Evolutionary conservation across 2,888 invertebrate species (phyloP).

Genomic region (Carterocephalus palaemon): DNA sequence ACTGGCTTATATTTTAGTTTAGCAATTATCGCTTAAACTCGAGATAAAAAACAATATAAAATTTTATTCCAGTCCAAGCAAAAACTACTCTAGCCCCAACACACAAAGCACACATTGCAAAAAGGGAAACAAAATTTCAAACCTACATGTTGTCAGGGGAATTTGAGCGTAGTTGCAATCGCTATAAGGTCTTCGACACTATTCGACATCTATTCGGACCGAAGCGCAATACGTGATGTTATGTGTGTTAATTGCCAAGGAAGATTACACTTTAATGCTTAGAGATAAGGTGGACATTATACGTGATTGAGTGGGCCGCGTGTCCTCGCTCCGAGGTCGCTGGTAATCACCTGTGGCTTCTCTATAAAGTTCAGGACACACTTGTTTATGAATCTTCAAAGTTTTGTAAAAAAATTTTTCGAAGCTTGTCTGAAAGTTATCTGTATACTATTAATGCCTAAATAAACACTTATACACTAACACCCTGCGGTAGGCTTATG

Average conservation of each 20-base stretch:
- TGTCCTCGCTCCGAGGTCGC: conserved; percentile 43
- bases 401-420: no score
- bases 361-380: conserved; percentile 30
- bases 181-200: background rate
- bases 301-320: conserved; percentile 25
- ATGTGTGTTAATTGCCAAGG: conserved; percentile 15
- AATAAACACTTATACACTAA: no score
- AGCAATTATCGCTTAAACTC: conserved; percentile 3
- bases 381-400: no score
- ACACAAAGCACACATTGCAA: background rate
- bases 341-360: conserved; percentile 41
- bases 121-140: no score
- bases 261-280: conserved; percentile 31
- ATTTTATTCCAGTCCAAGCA: background rate
- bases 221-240: background rate
- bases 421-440: no score
- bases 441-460: no score
- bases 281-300: conserved; percentile 29
- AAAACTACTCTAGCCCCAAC: background rate
- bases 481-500: no score
- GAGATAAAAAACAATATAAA: conserved; percentile 7
- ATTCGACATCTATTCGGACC: background rate
- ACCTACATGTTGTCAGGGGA: background rate
- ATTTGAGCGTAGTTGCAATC: background rate
- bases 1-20: background rate